phyloP scores from a whole-genome alignment of 30 jellyfish, hydroid and myxozoan genomes.

The Aurelia aurita complex sp. Pacific region DNA sequence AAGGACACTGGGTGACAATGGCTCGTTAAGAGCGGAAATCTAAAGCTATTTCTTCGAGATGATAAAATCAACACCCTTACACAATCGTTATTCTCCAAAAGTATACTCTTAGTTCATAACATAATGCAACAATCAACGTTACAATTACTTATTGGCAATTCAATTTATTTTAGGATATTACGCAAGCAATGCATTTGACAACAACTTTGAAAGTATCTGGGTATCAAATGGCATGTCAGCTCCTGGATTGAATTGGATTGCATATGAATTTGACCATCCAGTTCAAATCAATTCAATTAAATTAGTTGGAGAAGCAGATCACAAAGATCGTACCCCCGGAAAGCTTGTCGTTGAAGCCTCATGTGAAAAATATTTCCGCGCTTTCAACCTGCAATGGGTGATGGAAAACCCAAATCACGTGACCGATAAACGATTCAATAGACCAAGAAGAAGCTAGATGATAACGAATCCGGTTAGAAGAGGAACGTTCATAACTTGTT shows the following conservation, averaged over 20 bases:
- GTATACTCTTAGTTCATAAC: too few relatives aligned
- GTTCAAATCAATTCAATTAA: constrained; percentile 82
- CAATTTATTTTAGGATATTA: constrained; percentile 67
- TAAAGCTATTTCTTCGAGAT: too few relatives aligned
- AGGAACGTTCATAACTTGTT: not conserved
- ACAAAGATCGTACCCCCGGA: constrained; percentile 87
- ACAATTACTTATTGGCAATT: too few relatives aligned
- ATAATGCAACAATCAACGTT: not conserved
- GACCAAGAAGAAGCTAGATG: constrained; percentile 63
- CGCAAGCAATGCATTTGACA: constrained; percentile 97
- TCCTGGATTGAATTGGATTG: constrained; percentile 97
- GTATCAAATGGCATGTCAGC: constrained; percentile 94
- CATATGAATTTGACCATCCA: constrained; percentile 92
- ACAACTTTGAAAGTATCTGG: constrained; percentile 94
- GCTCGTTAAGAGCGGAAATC: too few relatives aligned
- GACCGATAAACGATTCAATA: constrained; percentile 81
- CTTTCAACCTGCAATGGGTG: constrained; percentile 87
- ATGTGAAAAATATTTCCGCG: constrained; percentile 94
- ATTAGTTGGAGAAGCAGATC: constrained; percentile 91
- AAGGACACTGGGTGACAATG: too few relatives aligned
- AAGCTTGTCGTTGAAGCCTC: constrained; percentile 89
- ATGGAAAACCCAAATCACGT: constrained; percentile 79
- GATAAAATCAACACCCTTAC: too few relatives aligned
- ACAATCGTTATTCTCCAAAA: too few relatives aligned
- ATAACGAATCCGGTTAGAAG: not conserved